Percentiles rank a stretch among this genome's conserved stretches.
These are phyloP conservation scores for Macroramphosus scolopax DNA, from an alignment of 2,797 vertebrate species.

Conservation along the genomic window DNA sequence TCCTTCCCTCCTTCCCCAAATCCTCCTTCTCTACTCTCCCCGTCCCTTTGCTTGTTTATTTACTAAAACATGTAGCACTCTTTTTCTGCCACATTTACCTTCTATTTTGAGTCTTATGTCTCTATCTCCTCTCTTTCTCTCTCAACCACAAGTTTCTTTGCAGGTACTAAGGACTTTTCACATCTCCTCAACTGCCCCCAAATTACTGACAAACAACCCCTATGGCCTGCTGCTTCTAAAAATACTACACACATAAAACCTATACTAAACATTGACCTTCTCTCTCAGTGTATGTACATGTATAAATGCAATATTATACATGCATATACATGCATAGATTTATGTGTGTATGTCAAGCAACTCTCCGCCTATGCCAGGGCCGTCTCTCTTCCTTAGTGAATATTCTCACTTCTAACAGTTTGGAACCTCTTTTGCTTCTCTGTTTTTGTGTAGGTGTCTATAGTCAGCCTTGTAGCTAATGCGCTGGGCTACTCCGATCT, in stretches of 20 bases:
- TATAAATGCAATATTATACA: conserved; percentile 83
- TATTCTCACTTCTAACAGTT: conserved; percentile 94
- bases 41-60: conserved; percentile 65
- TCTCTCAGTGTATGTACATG: conserved; percentile 83
- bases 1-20: conserved; percentile 64
- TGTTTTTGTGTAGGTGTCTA: conserved; percentile 99
- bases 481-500: conserved; percentile 99
- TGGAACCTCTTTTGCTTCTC: conserved; percentile 97
- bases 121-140: conserved; percentile 80
- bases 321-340: conserved; percentile 81
- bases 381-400: conserved; percentile 82
- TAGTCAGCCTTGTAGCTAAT: conserved; percentile 99
- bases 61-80: conserved; percentile 77
- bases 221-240: conserved; percentile 72
- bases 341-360: conserved; percentile 83
- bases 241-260: conserved; percentile 74
- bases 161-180: conserved; percentile 91
- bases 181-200: conserved; percentile 70
- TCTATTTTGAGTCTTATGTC: conserved; percentile 80
- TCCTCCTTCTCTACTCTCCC: conserved; percentile 68
- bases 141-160: conserved; percentile 93
- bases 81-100: conserved; percentile 78
- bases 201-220: conserved; percentile 76
- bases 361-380: conserved; percentile 87
- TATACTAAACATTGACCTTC: conserved; percentile 80